These are phyloP conservation scores for Saguinus midas DNA, from an alignment of 2,113 vertebrate genomes.

Conservation along the genomic window DNA sequence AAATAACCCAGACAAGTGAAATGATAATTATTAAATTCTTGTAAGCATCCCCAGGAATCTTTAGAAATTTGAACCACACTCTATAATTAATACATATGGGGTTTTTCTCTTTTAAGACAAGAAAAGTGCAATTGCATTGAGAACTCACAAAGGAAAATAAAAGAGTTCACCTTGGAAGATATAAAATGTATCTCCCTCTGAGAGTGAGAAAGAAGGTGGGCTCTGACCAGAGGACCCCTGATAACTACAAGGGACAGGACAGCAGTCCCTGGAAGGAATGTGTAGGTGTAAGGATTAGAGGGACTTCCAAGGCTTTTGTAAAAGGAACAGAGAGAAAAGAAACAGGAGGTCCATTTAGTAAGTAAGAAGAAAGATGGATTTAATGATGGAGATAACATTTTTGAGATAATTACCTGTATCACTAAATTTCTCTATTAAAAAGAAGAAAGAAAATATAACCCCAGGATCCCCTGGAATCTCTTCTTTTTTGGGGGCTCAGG, in stretches of 20 bases:
- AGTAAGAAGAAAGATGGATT: slow-evolving; percentile 27
- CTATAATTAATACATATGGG: slow-evolving; percentile 73
- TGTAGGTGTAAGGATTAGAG: not conserved
- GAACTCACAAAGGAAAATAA: slow-evolving; percentile 33
- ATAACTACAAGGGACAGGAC: not conserved
- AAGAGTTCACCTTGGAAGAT: slow-evolving; percentile 51
- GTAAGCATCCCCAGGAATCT: slow-evolving; percentile 47
- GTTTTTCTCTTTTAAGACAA: slow-evolving; percentile 52
- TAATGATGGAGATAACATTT: slow-evolving; percentile 27
- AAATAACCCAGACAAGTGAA: slow-evolving; percentile 50
- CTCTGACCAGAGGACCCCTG: not conserved
- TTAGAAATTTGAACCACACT: slow-evolving; percentile 51
- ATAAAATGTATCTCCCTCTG: not conserved
- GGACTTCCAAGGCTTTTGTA: not conserved
- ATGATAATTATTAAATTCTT: slow-evolving; percentile 54
- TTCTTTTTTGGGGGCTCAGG: not conserved
- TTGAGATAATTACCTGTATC: slow-evolving; percentile 4
- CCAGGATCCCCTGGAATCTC: not conserved
- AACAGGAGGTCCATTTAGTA: not conserved
- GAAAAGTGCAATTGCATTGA: not conserved
- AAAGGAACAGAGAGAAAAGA: slow-evolving; percentile 20
- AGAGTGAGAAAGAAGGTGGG: slow-evolving; percentile 7
- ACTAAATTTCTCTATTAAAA: slow-evolving; percentile 40
- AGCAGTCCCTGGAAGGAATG: slow-evolving; percentile 30
- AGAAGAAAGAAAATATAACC: slow-evolving; percentile 20